Percentiles rank a stretch among this genome's conserved stretches.
Conservation (phyloP, 2,888 invertebrate genomes). For the Rotaria macrura region DNA sequence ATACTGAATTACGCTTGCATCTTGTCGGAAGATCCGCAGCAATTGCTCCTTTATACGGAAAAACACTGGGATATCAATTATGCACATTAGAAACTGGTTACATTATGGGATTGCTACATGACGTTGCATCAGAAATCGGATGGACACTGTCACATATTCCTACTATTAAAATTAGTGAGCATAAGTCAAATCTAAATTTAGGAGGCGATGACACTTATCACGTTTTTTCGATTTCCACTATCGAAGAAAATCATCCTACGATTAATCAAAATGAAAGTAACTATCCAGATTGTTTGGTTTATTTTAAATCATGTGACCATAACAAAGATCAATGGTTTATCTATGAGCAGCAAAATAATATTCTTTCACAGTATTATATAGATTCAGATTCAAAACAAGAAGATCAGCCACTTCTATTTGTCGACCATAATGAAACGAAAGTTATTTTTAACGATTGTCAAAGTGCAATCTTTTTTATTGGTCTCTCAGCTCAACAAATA, state of each 20-base stretch:
- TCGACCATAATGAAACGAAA: not conserved
- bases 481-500: not conserved
- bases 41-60: not conserved
- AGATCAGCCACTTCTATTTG: not conserved
- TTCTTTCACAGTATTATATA: not conserved
- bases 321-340: not conserved
- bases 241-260: not conserved
- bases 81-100: slow-evolving; percentile 14
- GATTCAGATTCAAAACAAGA: too few relatives aligned
- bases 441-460: not conserved
- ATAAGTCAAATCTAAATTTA: not conserved
- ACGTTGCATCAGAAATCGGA: not conserved
- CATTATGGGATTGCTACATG: not conserved
- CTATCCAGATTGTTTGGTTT: not conserved
- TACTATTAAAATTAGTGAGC: not conserved
- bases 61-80: not conserved
- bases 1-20: not conserved
- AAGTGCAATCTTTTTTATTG: not conserved
- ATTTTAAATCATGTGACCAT: not conserved
- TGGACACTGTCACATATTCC: not conserved
- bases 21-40: not conserved
- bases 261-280: not conserved
- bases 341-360: not conserved
- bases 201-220: not conserved
- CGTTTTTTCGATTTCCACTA: not conserved